Evolutionary conservation across 2,888 invertebrate genomes (phyloP).

Genomic region (Leptopterna dolabrata): DNA sequence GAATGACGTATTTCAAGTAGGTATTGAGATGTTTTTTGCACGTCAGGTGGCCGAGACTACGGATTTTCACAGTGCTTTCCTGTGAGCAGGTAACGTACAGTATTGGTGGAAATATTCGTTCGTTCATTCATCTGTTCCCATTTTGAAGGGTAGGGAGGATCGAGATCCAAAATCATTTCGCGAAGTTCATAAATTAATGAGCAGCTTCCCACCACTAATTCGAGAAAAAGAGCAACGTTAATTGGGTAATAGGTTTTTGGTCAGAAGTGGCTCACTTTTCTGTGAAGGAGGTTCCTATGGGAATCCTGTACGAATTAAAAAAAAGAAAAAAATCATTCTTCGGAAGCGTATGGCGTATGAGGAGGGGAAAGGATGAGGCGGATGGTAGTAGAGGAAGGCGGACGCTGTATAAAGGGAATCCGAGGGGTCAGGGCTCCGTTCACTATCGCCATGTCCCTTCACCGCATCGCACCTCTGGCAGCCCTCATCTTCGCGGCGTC

Average conservation of each 20-base stretch:
- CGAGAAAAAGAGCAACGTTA: slow-evolving; percentile 4
- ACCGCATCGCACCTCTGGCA: slow-evolving; percentile 18
- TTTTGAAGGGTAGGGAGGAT: too few relatives aligned
- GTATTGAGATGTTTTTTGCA: too few relatives aligned
- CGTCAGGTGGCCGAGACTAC: too few relatives aligned
- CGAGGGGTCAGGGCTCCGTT: slow-evolving; percentile 12
- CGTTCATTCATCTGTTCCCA: too few relatives aligned
- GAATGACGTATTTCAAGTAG: too few relatives aligned
- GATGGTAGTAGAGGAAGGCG: background rate
- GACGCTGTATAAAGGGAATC: slow-evolving; percentile 30
- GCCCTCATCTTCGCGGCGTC: slow-evolving; percentile 22
- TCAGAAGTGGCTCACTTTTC: slow-evolving; percentile 34
- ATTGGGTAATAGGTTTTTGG: background rate
- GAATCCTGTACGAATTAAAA: background rate
- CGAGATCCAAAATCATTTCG: too few relatives aligned
- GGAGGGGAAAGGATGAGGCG: background rate
- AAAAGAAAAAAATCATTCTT: background rate
- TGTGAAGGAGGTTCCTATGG: background rate
- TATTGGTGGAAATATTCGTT: too few relatives aligned
- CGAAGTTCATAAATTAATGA: background rate
- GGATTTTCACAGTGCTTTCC: too few relatives aligned
- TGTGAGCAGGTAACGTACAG: too few relatives aligned
- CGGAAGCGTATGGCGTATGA: background rate
- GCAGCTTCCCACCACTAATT: background rate
- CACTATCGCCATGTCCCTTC: slow-evolving; percentile 31